Evolutionary conservation across 2,888 invertebrate genomes (phyloP).

Genomic region (Tetropium fuscum): DNA sequence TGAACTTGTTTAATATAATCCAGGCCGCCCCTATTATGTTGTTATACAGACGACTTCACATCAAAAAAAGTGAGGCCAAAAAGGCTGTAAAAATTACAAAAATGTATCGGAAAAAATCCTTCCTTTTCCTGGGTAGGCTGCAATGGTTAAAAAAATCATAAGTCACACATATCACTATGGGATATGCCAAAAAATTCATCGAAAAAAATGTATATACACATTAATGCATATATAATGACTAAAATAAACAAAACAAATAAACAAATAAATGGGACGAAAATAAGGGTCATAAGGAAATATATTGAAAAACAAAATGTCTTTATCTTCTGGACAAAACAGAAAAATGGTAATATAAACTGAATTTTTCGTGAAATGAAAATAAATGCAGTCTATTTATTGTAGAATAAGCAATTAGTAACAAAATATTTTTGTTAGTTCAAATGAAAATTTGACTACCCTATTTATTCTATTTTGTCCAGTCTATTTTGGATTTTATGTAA

Average conservation of each 20-base stretch:
- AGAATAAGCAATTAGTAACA: too few relatives aligned
- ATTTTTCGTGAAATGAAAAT: neutral
- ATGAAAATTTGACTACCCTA: too few relatives aligned
- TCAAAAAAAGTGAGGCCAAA: constrained; percentile 47
- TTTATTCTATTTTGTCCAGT: neutral
- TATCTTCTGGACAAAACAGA: neutral
- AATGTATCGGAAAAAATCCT: constrained; percentile 58
- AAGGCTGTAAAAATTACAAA: constrained; percentile 60
- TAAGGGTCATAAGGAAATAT: constrained; percentile 6
- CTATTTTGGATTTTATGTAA: neutral
- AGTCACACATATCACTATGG: constrained; percentile 65
- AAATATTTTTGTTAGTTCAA: too few relatives aligned
- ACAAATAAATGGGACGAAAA: constrained; percentile 18
- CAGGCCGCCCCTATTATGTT: constrained; percentile 34
- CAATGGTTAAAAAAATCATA: constrained; percentile 65
- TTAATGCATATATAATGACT: constrained; percentile 20
- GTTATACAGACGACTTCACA: constrained; percentile 35
- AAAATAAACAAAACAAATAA: constrained; percentile 26
- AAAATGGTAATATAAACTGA: neutral
- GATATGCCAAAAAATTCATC: constrained; percentile 64
- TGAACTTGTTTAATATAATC: constrained; percentile 12
- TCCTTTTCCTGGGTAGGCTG: constrained; percentile 64
- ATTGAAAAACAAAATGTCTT: neutral
- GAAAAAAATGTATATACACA: constrained; percentile 25
- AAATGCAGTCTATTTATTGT: too few relatives aligned